A percentile compares a stretch with the other conserved stretches of the same genome.
phyloP scores from a whole-genome alignment of 2,888 invertebrate species.

The Chironomus tentans region DNA sequence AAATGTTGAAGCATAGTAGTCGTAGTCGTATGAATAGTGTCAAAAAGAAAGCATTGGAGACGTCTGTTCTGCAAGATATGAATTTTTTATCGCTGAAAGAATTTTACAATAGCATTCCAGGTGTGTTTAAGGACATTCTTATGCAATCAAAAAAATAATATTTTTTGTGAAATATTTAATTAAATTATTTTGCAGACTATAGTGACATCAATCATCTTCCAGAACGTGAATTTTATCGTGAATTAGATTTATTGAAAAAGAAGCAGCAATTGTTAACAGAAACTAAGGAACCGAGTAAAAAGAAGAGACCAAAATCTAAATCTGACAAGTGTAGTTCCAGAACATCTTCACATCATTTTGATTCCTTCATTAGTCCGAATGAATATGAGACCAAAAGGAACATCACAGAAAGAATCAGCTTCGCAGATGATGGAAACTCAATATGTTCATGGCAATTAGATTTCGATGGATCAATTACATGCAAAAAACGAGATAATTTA shows the following conservation, averaged over 20 bases:
- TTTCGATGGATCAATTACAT: slow-evolving; percentile 15
- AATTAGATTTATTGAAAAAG: slow-evolving; percentile 55
- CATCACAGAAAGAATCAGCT: slow-evolving; percentile 12
- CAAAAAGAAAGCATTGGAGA: slow-evolving; percentile 20
- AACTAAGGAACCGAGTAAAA: not conserved
- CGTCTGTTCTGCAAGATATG: slow-evolving; percentile 11
- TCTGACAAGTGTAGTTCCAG: not conserved
- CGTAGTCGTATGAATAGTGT: slow-evolving; percentile 14
- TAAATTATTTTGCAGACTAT: slow-evolving; percentile 47
- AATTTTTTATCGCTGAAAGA: slow-evolving; percentile 55
- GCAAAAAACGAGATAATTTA: slow-evolving; percentile 13
- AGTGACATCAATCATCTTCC: slow-evolving; percentile 66
- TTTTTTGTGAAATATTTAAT: not conserved
- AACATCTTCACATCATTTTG: not conserved
- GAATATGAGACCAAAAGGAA: slow-evolving; percentile 3
- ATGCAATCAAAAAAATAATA: not conserved
- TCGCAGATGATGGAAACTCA: slow-evolving; percentile 24
- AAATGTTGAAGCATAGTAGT: slow-evolving; percentile 16
- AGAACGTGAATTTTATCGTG: slow-evolving; percentile 63
- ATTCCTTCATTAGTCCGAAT: not conserved
- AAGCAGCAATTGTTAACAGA: slow-evolving; percentile 48
- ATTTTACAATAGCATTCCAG: slow-evolving; percentile 67
- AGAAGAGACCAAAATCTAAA: not conserved
- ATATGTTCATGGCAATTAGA: slow-evolving; percentile 21
- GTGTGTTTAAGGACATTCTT: slow-evolving; percentile 30